Conservation (phyloP, 2,797 vertebrate species). For the Macrochelys suwanniensis region DNA sequence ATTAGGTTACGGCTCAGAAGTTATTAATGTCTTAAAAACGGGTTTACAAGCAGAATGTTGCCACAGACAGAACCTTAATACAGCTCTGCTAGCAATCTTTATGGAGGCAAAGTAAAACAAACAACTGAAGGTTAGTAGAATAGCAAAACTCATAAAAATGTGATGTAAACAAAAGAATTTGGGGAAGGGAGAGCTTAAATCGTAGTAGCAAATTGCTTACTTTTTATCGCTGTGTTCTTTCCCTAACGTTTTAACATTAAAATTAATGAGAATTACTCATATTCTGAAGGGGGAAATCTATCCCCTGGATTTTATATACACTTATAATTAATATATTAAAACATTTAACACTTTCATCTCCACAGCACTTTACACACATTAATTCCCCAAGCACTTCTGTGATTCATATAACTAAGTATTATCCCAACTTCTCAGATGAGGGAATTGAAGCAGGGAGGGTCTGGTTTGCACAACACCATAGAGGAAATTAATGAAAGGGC, state of each 20-base stretch:
- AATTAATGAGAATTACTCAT: conserved; percentile 16
- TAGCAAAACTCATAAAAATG: background rate
- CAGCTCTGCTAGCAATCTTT: background rate
- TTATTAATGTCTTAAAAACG: background rate
- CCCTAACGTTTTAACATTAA: background rate
- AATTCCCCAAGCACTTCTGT: no score
- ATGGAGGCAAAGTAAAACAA: background rate
- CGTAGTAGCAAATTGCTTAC: conserved; percentile 25
- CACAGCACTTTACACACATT: background rate
- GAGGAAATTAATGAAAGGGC: background rate
- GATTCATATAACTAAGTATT: background rate
- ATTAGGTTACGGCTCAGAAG: background rate
- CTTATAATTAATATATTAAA: background rate
- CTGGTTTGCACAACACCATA: background rate
- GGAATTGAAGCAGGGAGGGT: background rate
- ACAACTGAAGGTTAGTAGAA: background rate
- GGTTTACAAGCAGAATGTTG: background rate
- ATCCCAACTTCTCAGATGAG: background rate
- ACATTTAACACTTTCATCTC: background rate
- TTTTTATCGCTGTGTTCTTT: conserved; percentile 14
- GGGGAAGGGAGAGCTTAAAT: background rate
- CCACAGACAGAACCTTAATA: background rate
- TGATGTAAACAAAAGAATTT: conserved; percentile 19
- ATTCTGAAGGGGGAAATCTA: background rate
- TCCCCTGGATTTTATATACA: background rate